Evolutionary conservation across 2,113 vertebrate species (phyloP).

Genomic region (Sylvia atricapilla): DNA sequence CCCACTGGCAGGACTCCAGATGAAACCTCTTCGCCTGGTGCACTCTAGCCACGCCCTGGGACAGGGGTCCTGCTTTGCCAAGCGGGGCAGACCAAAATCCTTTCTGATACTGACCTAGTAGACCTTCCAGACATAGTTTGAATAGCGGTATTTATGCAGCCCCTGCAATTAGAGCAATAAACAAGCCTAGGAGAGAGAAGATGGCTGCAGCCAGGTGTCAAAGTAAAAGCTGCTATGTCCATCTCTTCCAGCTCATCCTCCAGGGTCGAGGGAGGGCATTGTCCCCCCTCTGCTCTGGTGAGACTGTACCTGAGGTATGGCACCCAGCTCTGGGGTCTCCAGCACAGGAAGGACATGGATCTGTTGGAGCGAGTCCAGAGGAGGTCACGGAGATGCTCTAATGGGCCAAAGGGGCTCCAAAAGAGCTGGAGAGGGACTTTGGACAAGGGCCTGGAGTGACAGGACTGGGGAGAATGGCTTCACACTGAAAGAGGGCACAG

Average conservation of each 20-base stretch:
- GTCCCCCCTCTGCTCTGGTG: neutral
- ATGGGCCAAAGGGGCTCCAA: neutral
- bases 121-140: neutral
- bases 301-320: neutral
- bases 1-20: neutral
- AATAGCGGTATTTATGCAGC: neutral
- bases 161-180: neutral
- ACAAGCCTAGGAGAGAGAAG: neutral
- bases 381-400: neutral
- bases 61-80: neutral
- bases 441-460: neutral
- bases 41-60: fast-evolving
- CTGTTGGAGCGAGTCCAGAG: neutral
- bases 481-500: neutral
- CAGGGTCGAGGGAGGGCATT: neutral
- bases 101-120: neutral
- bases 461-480: neutral
- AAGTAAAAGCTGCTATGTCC: neutral
- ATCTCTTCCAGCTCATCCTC: neutral
- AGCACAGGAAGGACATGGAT: neutral
- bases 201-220: neutral
- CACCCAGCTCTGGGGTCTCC: neutral
- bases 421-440: neutral
- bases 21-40: neutral
- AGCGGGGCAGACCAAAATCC: neutral